Evolutionary conservation across 1,140 invertebrate species (phyloP), one percentile per base, ranked within the genome.

Genomic region (Piezodorus guildinii): DNA sequence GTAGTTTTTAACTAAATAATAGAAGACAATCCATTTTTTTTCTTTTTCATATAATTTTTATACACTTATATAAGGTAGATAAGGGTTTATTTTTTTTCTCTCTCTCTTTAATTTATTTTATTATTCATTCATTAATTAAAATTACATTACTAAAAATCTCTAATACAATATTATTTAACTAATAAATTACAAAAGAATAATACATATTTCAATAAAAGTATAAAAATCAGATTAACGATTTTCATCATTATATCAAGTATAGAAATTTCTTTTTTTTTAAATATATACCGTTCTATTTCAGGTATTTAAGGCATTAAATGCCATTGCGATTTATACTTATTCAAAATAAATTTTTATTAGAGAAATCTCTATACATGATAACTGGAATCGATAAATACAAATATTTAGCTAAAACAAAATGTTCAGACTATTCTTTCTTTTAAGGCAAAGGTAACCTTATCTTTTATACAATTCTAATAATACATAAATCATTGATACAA

Each of bases 391-490:
- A 39, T 39, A 39, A 39, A 39, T 39, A 39, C 34, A 39, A 39
- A 56, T 56, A 21, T 23, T 56, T 25, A 56, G 52, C 19, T 56
- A 15, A 56, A 56, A 56, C 52, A 23, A 23, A 56, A 56, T 5
- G 17, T 25, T 56, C 52, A 56, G 52, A 56, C 52, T 56, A 56
- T 56, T 16, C 15, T 56, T 56, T 56, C 52, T 56, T 56, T 56
- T 56, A 56, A 56, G 52, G 52, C 52, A 56, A 56, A 56, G 17
- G 52, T 56, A 56, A 56, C 52, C 23, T 56, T 56, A 56, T 56
- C 34, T 39, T 39, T 56, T 56, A 56, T 56, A 25, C 23, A 56
- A 56, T 23, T 25, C 23, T 56, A 49, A 19, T 17, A 19, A 49
- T 49, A 19, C 46, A 23, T 56, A 21, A 21, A 56, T 10, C 34